A percentile compares a stretch with the other conserved stretches of the same genome.
Conservation (phyloP, 2,888 invertebrate species). For the Cosmia trapezina region DNA sequence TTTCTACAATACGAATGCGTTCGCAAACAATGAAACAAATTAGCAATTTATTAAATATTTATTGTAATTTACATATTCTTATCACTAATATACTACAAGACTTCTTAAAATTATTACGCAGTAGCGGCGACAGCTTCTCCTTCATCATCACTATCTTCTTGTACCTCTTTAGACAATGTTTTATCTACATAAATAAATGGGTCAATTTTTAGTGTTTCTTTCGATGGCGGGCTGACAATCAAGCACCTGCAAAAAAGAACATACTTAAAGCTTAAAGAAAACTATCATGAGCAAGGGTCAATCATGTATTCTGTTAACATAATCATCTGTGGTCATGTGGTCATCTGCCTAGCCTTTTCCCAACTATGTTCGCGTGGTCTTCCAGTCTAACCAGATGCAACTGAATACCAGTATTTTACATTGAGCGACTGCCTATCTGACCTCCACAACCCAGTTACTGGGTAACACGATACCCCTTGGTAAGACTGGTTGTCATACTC, state of each 20-base stretch:
- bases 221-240: constrained; percentile 91
- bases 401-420: background rate
- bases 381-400: background rate
- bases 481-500: too few relatives aligned
- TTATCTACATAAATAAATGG: constrained; percentile 89
- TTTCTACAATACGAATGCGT: constrained; percentile 28
- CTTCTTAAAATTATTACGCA: constrained; percentile 67
- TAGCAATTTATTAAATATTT: constrained; percentile 13
- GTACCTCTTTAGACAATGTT: constrained; percentile 79
- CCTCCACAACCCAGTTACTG: too few relatives aligned
- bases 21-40: constrained; percentile 35
- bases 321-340: too few relatives aligned
- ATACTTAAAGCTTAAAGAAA: background rate
- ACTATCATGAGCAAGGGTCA: background rate
- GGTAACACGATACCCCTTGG: too few relatives aligned
- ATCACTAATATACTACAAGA: constrained; percentile 60
- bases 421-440: background rate
- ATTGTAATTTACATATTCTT: constrained; percentile 64
- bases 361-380: background rate
- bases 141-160: constrained; percentile 87
- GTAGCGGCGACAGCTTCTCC: constrained; percentile 77
- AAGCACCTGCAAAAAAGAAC: constrained; percentile 88
- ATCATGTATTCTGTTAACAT: background rate
- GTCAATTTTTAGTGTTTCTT: constrained; percentile 93
- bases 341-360: background rate